Evolutionary conservation across 2,113 vertebrate genomes (phyloP), one percentile per base, ranked within the genome.

Genomic region (Triplophysa rosa): DNA sequence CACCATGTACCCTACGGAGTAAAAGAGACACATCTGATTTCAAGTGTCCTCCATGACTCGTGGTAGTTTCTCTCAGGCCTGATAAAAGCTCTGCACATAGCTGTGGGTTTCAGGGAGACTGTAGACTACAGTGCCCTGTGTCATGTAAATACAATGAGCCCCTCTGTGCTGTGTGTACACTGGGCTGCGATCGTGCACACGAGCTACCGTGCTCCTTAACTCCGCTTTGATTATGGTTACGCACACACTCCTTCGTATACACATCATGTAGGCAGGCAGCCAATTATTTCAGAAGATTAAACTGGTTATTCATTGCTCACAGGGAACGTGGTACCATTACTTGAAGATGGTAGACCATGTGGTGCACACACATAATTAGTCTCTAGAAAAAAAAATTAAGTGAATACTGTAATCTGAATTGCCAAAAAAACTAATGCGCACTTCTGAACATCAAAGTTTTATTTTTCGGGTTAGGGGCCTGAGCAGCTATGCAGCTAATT

Each of bases 61-160:
- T 63, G 52, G 68, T 65, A n/a, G 19, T 58, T 17, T 59, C 79
- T 61, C 62, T 65, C 21, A 66, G 52, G 45, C 26, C 72, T 33
- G 58, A 54, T 19, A 37, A 77, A 87, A 77, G 77, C 63, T 61
- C 56, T 8, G 59, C 69, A 69, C 79, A 84, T 78, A 82, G 79
- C 42, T 76, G 42, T 64, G 14, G 67, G 54, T 79, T 82, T 84
- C 77, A 77, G 37, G 56, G 54, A 54, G 76, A 69, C 52, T 2
- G 37, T 54, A 85, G 78, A 64, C 75, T 26, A 56, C 67, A 52
- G 47, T 70, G 59, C 29, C 61, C 58, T 82, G 58, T 75, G 66
- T 54, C 52, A 40, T 1, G 16, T 49, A 62, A 40, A 76, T 76
- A 85, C 83, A 82, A 82, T 61, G 59, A 75, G 40, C 24, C 63